Evolutionary conservation across 2,113 vertebrate species (phyloP).

Genomic region (Naja naja): DNA sequence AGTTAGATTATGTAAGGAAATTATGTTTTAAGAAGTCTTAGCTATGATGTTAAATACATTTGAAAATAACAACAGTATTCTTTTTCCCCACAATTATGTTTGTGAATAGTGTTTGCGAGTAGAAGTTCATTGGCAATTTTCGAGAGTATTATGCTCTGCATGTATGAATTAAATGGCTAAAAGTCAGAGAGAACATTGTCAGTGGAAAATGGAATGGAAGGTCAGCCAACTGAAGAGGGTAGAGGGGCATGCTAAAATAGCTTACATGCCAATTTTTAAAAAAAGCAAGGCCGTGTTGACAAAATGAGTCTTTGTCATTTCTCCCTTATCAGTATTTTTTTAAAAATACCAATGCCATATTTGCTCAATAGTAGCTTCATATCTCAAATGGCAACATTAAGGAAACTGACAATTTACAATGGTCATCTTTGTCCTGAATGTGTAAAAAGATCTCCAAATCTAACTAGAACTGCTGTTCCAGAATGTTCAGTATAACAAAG

Average conservation of each 20-base stretch:
- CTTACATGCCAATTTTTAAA: conserved; percentile 4
- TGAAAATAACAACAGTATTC: not conserved
- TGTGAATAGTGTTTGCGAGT: not conserved
- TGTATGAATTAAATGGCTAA: conserved; percentile 6
- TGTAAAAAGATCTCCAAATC: not conserved
- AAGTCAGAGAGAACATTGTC: not conserved
- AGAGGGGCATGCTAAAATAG: not conserved
- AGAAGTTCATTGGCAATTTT: not conserved
- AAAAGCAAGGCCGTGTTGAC: conserved; percentile 13
- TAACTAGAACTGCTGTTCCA: not conserved
- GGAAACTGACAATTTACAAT: conserved; percentile 3
- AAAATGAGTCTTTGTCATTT: conserved; percentile 25
- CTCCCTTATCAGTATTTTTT: conserved; percentile 21
- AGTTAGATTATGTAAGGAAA: not conserved
- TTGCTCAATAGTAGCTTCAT: conserved; percentile 19
- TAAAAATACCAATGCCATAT: conserved; percentile 12
- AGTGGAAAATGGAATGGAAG: not conserved
- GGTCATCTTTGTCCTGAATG: conserved; percentile 7
- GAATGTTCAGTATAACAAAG: not conserved
- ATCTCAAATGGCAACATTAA: conserved; percentile 19
- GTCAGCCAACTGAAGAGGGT: not conserved
- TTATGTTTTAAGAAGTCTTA: not conserved
- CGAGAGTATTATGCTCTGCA: not conserved
- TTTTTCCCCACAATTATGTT: not conserved
- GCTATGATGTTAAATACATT: not conserved